Percentiles rank a stretch among this genome's conserved stretches.
phyloP scores from a whole-genome alignment of 2,888 invertebrate genomes.

The Amblyteles armatorius region DNA sequence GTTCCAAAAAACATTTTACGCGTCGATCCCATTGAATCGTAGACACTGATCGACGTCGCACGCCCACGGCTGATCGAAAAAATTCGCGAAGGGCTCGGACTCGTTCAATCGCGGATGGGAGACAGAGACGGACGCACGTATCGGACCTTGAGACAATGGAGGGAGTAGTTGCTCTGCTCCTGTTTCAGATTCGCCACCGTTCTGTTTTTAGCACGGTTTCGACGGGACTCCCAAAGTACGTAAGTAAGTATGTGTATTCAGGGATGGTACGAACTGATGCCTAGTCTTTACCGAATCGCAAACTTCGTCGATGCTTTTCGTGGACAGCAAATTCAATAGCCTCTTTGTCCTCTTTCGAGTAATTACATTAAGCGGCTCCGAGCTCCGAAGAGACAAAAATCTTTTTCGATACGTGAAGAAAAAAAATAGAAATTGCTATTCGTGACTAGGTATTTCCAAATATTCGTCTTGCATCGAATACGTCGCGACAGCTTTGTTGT shows the following conservation, averaged over 20 bases:
- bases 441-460: conserved; percentile 2
- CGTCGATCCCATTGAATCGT: neutral
- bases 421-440: conserved; percentile 15
- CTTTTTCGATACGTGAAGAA: neutral
- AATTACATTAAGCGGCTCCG: neutral
- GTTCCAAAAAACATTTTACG: neutral
- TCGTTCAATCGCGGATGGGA: conserved; percentile 3
- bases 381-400: neutral
- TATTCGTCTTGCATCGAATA: neutral
- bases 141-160: conserved; percentile 61
- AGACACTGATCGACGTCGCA: neutral
- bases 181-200: conserved; percentile 30
- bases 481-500: conserved; percentile 14
- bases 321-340: neutral
- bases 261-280: neutral
- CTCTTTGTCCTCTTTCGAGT: conserved; percentile 17
- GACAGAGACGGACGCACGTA: neutral
- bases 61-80: neutral
- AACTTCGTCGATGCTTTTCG: neutral
- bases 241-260: neutral
- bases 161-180: conserved; percentile 39
- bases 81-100: conserved; percentile 8
- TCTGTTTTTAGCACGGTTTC: conserved; percentile 18
- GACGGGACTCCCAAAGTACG: conserved; percentile 14
- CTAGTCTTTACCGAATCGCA: neutral